These are phyloP conservation scores for Wiebesia pumilae DNA, from an alignment of 1,140 invertebrate species.

Conservation along the genomic window DNA sequence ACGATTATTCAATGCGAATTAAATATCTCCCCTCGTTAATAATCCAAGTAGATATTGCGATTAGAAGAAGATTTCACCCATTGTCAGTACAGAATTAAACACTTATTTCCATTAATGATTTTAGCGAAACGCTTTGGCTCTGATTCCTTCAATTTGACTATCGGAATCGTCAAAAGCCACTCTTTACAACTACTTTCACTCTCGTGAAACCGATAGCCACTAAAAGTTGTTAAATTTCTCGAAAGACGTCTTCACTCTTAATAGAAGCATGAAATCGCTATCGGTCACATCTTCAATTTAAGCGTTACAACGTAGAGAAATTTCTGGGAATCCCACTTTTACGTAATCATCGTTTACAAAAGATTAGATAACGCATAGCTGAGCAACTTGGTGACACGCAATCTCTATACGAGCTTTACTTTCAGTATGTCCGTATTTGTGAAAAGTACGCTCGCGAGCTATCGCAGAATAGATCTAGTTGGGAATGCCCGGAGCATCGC, in stretches of 20 bases:
- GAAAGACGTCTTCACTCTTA: neutral
- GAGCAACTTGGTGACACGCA: neutral
- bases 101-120: neutral
- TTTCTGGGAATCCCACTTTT: neutral
- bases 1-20: too few species aligned
- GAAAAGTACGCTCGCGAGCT: neutral
- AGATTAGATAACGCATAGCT: neutral
- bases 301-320: neutral
- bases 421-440: neutral
- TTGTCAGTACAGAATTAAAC: neutral
- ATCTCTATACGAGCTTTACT: neutral
- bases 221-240: neutral
- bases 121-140: neutral
- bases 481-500: neutral
- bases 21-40: neutral
- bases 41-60: neutral
- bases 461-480: neutral
- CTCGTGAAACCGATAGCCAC: neutral
- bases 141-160: neutral
- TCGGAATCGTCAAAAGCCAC: neutral
- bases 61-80: neutral
- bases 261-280: neutral
- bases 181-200: conserved; percentile 17
- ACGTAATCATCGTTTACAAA: neutral
- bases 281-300: neutral